Evolutionary conservation across 2,797 vertebrate genomes (phyloP).

Genomic region (Hippoglossus hippoglossus): DNA sequence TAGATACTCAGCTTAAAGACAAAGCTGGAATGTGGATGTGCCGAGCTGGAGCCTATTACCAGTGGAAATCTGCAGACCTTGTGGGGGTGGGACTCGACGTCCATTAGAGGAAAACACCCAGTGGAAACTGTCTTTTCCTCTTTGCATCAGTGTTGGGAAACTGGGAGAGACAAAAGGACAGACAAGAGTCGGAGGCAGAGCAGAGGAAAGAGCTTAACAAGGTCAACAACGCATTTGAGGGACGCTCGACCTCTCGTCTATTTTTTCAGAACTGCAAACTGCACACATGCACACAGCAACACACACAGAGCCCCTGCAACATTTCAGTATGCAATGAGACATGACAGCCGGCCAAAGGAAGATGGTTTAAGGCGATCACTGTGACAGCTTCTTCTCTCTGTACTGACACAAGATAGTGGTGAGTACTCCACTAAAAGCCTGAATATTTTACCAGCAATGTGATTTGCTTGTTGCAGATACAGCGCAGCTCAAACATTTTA

Average conservation of each 20-base stretch:
- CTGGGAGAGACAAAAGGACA: constrained; percentile 57
- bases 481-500: constrained; percentile 17
- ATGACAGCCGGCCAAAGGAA: constrained; percentile 60
- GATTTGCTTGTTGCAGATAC: constrained; percentile 16
- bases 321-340: constrained; percentile 53
- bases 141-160: constrained; percentile 59
- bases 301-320: constrained; percentile 14
- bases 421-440: constrained; percentile 29
- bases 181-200: constrained; percentile 36
- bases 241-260: constrained; percentile 57
- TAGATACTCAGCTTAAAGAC: constrained; percentile 21
- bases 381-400: constrained; percentile 47
- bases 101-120: constrained; percentile 61
- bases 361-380: constrained; percentile 42
- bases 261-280: constrained; percentile 22
- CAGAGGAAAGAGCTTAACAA: constrained; percentile 58
- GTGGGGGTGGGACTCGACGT: constrained; percentile 19
- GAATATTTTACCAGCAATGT: constrained; percentile 39
- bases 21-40: constrained; percentile 18
- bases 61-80: constrained; percentile 48
- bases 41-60: constrained; percentile 36
- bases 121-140: constrained; percentile 64
- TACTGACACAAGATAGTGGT: constrained; percentile 31
- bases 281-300: constrained; percentile 19
- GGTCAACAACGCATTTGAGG: constrained; percentile 74